A percentile compares a stretch with the other conserved stretches of the same genome.
These are phyloP conservation scores for Rhogogaster chlorosoma DNA, from an alignment of 2,888 invertebrate species.

Conservation along the genomic window DNA sequence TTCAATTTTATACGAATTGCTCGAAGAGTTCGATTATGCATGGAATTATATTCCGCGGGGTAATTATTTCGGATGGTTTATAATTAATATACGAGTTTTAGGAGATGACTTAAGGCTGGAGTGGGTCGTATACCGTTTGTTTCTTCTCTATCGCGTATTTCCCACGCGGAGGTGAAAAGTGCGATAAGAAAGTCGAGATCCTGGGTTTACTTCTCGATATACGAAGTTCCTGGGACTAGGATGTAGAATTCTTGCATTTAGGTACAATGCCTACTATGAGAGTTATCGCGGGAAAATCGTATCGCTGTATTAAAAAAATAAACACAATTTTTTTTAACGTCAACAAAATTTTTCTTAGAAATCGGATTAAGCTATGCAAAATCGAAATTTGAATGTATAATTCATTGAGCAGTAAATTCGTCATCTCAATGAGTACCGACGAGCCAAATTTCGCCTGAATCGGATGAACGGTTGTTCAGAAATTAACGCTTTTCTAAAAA, in stretches of 20 bases:
- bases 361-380: too few relatives aligned
- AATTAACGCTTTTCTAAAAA: neutral
- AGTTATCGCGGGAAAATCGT: neutral
- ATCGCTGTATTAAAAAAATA: neutral
- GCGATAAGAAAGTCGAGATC: slow-evolving; percentile 34
- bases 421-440: too few relatives aligned
- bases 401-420: neutral
- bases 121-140: neutral
- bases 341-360: neutral
- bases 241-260: neutral
- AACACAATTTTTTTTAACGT: neutral
- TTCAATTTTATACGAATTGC: neutral
- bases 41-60: neutral
- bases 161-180: slow-evolving; percentile 41
- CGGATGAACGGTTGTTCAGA: neutral
- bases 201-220: neutral
- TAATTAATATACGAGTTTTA: neutral
- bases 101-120: neutral
- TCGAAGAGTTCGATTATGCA: neutral
- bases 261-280: neutral
- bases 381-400: neutral
- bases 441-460: neutral
- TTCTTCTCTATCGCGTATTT: neutral
- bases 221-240: slow-evolving; percentile 16
- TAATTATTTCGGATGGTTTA: neutral